These are phyloP conservation scores for Brachynemurus nebulosus DNA, from an alignment of 2,888 invertebrate species.

Conservation along the genomic window DNA sequence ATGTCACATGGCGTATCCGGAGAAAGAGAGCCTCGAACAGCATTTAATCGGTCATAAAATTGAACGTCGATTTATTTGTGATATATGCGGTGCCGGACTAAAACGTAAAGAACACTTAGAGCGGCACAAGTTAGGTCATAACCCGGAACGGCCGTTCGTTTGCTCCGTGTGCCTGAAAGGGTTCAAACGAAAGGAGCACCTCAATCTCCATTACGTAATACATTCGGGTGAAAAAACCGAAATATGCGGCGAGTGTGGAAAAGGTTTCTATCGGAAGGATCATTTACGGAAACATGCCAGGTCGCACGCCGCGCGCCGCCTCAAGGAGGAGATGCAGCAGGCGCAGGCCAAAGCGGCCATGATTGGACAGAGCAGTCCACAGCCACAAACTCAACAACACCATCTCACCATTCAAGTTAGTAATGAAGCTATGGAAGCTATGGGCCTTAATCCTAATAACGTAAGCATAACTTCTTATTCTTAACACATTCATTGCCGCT, in stretches of 20 bases:
- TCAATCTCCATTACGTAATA: conserved; percentile 70
- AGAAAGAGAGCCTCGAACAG: conserved; percentile 64
- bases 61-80: conserved; percentile 63
- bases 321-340: conserved; percentile 49
- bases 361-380: conserved; percentile 1
- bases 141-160: conserved; percentile 65
- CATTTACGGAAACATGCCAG: conserved; percentile 67
- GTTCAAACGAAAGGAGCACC: conserved; percentile 69
- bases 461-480: conserved; percentile 6
- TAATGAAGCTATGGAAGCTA: conserved; percentile 11
- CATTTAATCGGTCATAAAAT: conserved; percentile 67
- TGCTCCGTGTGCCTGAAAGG: conserved; percentile 66
- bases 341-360: conserved; percentile 19
- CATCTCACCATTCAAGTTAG: conserved; percentile 16
- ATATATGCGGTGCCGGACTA: conserved; percentile 61
- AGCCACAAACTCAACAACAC: conserved; percentile 17
- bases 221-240: conserved; percentile 75
- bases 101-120: conserved; percentile 69
- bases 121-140: conserved; percentile 65
- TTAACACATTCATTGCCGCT: no score
- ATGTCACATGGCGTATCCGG: conserved; percentile 69
- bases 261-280: conserved; percentile 67
- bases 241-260: conserved; percentile 58
- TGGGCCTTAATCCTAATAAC: conserved; percentile 7
- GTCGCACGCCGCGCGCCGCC: conserved; percentile 60